These are phyloP conservation scores for Acronicta leporina DNA, from an alignment of 2,888 invertebrate genomes.

Conservation along the genomic window DNA sequence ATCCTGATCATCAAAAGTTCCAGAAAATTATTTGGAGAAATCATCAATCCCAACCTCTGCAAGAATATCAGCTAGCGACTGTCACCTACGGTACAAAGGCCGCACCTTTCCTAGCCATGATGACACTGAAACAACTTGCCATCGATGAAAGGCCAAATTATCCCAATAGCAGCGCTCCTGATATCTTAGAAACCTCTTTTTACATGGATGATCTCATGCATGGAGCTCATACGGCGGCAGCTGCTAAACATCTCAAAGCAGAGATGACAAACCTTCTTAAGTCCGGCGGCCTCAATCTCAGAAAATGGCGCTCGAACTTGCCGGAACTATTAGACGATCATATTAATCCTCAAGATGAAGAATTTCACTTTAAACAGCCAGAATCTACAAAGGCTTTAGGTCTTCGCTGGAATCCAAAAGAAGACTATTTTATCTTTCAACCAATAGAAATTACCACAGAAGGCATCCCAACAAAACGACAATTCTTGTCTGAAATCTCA, in stretches of 20 bases:
- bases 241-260: slow-evolving; percentile 4
- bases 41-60: slow-evolving; percentile 12
- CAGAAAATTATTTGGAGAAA: slow-evolving; percentile 20
- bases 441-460: neutral
- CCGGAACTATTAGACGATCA: neutral
- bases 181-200: too few species aligned
- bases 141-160: slow-evolving; percentile 3
- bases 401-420: slow-evolving; percentile 2
- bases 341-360: neutral
- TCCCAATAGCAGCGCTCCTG: too few species aligned
- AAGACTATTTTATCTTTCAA: slow-evolving; percentile 6
- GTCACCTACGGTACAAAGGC: too few species aligned
- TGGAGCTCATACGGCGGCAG: neutral
- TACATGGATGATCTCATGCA: neutral
- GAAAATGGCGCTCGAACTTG: slow-evolving; percentile 15
- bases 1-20: slow-evolving; percentile 1
- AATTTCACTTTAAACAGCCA: slow-evolving; percentile 16
- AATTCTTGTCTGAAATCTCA: too few species aligned
- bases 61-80: slow-evolving; percentile 16
- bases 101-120: slow-evolving; percentile 12
- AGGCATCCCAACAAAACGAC: too few species aligned
- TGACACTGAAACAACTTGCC: slow-evolving; percentile 8
- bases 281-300: slow-evolving; percentile 6
- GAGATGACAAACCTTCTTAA: slow-evolving; percentile 12
- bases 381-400: slow-evolving; percentile 12